Percentiles rank a stretch among this genome's conserved stretches.
Conservation (phyloP, 1,140 invertebrate species). For the Nylanderia fulva region DNA sequence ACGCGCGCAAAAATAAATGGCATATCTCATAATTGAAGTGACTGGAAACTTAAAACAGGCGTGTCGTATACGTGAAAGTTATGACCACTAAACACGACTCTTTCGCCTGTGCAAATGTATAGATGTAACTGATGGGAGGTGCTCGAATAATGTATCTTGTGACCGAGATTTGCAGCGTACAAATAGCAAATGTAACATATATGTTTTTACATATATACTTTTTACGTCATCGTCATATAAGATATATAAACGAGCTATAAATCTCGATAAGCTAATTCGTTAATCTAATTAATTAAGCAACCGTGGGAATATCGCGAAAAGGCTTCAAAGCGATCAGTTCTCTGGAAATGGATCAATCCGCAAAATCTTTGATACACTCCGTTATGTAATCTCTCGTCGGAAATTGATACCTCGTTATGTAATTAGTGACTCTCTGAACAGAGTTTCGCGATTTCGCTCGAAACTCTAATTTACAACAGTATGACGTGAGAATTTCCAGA, state of each 20-base stretch:
- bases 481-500: not conserved
- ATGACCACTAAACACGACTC: slow-evolving; percentile 8
- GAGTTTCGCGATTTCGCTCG: no score
- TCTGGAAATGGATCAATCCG: not conserved
- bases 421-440: no score
- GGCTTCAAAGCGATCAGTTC: not conserved
- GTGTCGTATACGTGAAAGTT: slow-evolving; percentile 6
- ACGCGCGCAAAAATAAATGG: not conserved
- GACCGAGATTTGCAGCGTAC: not conserved
- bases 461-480: not conserved
- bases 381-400: not conserved
- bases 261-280: slow-evolving; percentile 4
- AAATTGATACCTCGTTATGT: not conserved
- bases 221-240: not conserved
- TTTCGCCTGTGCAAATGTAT: not conserved
- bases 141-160: not conserved
- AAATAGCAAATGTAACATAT: slow-evolving; percentile 12
- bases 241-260: not conserved
- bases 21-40: slow-evolving; percentile 7
- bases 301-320: not conserved
- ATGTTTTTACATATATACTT: not conserved
- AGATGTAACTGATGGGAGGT: not conserved
- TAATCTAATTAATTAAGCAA: slow-evolving; percentile 28
- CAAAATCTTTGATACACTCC: not conserved
- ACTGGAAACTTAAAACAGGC: slow-evolving; percentile 40